Evolutionary conservation across 2,888 invertebrate species (phyloP), one percentile per base, ranked within the genome.

Genomic region (Mythimna vitellina): DNA sequence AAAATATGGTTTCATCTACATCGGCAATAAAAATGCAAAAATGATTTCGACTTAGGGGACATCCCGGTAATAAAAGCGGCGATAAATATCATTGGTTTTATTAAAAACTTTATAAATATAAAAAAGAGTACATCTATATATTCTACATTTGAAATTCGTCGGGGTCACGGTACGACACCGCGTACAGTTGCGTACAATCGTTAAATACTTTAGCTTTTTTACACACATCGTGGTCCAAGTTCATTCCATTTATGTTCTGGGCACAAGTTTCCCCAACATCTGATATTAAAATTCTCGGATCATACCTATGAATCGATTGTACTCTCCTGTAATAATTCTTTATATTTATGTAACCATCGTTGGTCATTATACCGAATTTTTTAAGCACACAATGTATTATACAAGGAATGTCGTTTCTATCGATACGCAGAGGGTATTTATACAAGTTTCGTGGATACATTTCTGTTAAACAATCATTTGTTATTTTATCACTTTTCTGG

Each of bases 171-270:
- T 92, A 95, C 0, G 95, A 93, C 17, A 96, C 93, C 0, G 93
- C 95, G 75, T 95, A 96, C 29, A 96, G 78, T 80, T 96, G 96
- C 14, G 96, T 96, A 73, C 96, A 96, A 51, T 96, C 96, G 74
- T 96, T 96, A 77, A 96, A 96, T 2, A 95, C 94, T 78, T 95
- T 96, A 0, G 96, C 96, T 76, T 96, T 96, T 80, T 94, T 95
- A 78, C 96, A 96, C 0, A 95, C 93, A 75, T 96, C 96, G 32
- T 96, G 95, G 63, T 95, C 95, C 51, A 95, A 80, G 67, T 95
- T 95, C 96, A 96, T 95, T 3, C 92, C 90, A 65, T 95, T 95
- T 38, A 95, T 95, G 79, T 95, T 96, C 65, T 94, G 92, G 0
- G 95, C 95, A 54, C 96, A 96, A 0, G 96, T 96, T 35, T 96